Base-by-base conservation (phyloP, 1,140 invertebrate species). In the Metopolophium dirhodum region DNA sequence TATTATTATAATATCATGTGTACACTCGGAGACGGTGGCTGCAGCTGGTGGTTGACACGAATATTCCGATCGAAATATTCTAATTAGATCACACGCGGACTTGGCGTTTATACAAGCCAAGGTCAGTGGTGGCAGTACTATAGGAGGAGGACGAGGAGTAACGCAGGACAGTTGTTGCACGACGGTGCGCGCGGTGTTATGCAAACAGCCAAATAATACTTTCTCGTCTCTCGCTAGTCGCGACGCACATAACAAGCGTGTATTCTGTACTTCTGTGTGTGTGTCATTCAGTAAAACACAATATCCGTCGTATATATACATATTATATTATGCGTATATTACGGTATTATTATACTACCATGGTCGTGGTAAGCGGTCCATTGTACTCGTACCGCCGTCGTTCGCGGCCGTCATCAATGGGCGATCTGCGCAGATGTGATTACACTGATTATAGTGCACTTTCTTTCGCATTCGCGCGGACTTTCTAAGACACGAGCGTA, bases 31-130 rank as follows among this genome's bases (percentile, higher is more conserved):
- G 41, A 14, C 47, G 18, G n/a, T 20, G 35, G 18, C 61, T n/a
- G 61, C n/a, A n/a, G 61, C 61, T 22, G 49, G 35, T 77, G 37
- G 90, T 91, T 83, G 90, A 91, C 90, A 85, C 91, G 91, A 92
- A 92, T 92, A 51, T 47, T 91, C 23, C 18, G 26, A 45, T 82
- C 90, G 47, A 47, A 91, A 22, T 88, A 88, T 92, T 83, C 77
- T 85, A 92, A 92, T 85, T 92, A 92, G 77, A 92, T 85, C 91
- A 83, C 45, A 92, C 49, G 51, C 51, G 88, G 88, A 90, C 51
- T 90, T 45, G 22, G 7, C n/a, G 88, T 89, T 11, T 41, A 18
- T 87, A 49, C 87, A 8, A 49, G 37, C 45, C 91, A 92, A 92
- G 91, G 91, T 92, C 91, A 47, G n/a, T 37, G 45, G 90, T 30